These are phyloP conservation scores for Pongo abelii DNA, from an alignment of 2,113 vertebrate genomes.

Conservation along the genomic window DNA sequence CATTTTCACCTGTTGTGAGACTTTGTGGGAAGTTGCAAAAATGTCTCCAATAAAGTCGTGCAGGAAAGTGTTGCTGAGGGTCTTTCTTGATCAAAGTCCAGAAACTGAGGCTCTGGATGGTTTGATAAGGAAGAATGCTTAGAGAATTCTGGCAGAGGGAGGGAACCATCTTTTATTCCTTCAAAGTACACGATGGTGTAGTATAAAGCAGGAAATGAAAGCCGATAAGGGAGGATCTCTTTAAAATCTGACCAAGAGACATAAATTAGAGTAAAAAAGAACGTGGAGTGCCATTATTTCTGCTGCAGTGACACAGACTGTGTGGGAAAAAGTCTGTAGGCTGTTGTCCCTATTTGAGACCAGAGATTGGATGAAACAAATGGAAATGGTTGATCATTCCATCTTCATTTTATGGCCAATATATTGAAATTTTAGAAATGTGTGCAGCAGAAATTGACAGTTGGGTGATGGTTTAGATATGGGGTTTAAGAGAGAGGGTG, in stretches of 20 bases:
- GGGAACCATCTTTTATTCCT: background rate
- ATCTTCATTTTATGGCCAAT: background rate
- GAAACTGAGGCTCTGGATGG: background rate
- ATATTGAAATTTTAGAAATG: constrained; percentile 16
- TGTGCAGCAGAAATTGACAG: background rate
- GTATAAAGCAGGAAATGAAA: background rate
- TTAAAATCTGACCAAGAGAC: background rate
- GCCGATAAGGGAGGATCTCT: background rate
- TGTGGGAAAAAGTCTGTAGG: background rate
- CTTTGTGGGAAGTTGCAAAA: constrained; percentile 23
- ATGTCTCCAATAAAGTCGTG: background rate
- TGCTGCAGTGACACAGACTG: background rate
- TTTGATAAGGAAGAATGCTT: background rate
- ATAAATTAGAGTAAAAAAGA: constrained; percentile 22
- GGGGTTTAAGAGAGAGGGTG: constrained; percentile 12
- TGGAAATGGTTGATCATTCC: background rate
- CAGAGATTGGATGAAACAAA: background rate
- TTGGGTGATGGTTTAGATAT: background rate
- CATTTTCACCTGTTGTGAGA: background rate
- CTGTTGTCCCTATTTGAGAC: background rate
- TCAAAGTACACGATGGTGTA: background rate
- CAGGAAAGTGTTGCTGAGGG: background rate
- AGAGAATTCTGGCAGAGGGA: background rate
- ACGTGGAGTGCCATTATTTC: background rate
- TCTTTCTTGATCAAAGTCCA: background rate